Percentiles rank a stretch among this genome's conserved stretches.
phyloP scores from a whole-genome alignment of 2,113 vertebrate species.

The Nycticebus coucang region DNA sequence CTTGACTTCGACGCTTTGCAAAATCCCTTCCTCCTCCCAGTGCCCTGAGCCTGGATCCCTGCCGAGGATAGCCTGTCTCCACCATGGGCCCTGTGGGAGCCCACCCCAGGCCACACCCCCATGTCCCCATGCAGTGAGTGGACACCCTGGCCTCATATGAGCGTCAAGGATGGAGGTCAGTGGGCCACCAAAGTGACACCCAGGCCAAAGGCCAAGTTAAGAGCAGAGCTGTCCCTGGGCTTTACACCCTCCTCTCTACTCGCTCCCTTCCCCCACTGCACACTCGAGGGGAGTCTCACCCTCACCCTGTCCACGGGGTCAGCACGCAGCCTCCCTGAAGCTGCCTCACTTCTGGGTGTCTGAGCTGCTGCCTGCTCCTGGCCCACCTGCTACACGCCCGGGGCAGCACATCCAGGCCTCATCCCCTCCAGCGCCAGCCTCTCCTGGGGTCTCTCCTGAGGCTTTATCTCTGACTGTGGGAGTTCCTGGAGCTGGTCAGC shows the following conservation, averaged over 20 bases:
- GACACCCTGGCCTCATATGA: rapidly evolving
- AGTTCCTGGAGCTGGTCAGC: not conserved
- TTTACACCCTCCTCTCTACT: rapidly evolving
- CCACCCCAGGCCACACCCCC: rapidly evolving
- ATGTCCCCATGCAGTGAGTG: rapidly evolving
- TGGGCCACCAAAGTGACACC: too few relatives aligned
- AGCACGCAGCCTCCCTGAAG: rapidly evolving
- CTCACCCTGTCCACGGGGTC: too few relatives aligned
- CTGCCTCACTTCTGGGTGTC: not conserved
- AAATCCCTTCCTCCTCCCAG: not conserved
- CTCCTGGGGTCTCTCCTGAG: not conserved
- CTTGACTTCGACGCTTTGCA: too few relatives aligned
- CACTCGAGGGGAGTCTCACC: rapidly evolving
- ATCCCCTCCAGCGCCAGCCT: not conserved
- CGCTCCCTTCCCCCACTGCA: rapidly evolving
- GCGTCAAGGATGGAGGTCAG: not conserved
- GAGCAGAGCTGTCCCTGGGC: rapidly evolving
- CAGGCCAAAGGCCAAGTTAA: not conserved
- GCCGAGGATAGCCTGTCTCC: not conserved
- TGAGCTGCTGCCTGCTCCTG: rapidly evolving
- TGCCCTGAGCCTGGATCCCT: too few relatives aligned
- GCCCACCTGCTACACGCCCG: rapidly evolving
- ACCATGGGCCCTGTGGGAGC: rapidly evolving
- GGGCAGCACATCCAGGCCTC: too few relatives aligned
- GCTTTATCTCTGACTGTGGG: not conserved